Base-by-base conservation (phyloP, 2,888 invertebrate species). In the Sthenelais limicola region DNA sequence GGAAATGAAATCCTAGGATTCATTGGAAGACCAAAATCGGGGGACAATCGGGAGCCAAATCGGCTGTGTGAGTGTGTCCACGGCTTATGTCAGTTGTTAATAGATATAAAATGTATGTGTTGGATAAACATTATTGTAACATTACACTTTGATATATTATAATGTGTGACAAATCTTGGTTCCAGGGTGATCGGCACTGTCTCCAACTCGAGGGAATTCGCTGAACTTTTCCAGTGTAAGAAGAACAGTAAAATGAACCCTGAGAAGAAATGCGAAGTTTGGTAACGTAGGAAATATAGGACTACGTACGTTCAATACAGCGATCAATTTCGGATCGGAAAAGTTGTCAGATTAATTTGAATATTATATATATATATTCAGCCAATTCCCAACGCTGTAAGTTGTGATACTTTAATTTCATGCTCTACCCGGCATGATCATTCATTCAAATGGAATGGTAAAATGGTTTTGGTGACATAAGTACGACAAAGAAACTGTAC, bases 121-220 rank as follows among this genome's bases (percentile, higher is more conserved):
- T 49, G n/a, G 49, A 5, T 5, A 49, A 49, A 12, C 51, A 51
- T 51, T 51, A 24, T 4, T 26, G 21, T 51, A 9, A 7, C 51
- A 51, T 24, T 26, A 9, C 26, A 4, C n/a, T 51, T 18, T 51
- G 4, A 4, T 24, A 9, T 26, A 24, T 51, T 24, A 51, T 15
- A 43, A 18, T 18, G 12, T 56, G 24, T 47, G 38, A 28, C 26
- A 7, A 24, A 12, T 21, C 47, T 35, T 68, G 7, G 24, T 68
- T 54, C 9, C 73, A 83, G 84, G 71, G 97, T 98, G 32, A 88
- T 95, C 77, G 97, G 97, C 0, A 96, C 98, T 0, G 88, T 98
- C 68, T 94, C 96, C 74, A 98, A 98, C 89, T 96, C 95, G 86
- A 91, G 85, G 28, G 97, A 97, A 85, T 97, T 90, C 88, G 92